Evolutionary conservation across 2,888 invertebrate genomes (phyloP).

Genomic region (Nudaria mundana): DNA sequence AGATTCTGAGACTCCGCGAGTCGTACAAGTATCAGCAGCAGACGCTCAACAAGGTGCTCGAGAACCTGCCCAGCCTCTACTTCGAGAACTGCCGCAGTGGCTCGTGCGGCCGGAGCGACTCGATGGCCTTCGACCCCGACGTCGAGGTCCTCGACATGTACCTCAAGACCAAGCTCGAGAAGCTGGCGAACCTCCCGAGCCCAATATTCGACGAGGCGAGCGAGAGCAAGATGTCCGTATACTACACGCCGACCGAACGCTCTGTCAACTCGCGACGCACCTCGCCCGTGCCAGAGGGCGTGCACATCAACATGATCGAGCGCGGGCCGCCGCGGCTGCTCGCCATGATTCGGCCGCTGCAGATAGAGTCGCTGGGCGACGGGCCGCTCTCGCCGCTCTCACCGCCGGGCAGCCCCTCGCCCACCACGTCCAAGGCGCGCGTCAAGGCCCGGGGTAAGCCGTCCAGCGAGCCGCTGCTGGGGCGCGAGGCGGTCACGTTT

Average conservation of each 20-base stretch:
- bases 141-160: conserved; percentile 84
- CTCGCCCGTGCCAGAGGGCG: conserved; percentile 78
- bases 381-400: conserved; percentile 9
- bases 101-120: conserved; percentile 88
- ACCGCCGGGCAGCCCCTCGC: conserved; percentile 30
- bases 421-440: conserved; percentile 25
- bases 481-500: conserved; percentile 40
- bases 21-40: conserved; percentile 98
- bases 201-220: conserved; percentile 83
- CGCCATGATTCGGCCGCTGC: conserved; percentile 60
- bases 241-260: conserved; percentile 90
- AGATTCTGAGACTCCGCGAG: conserved; percentile 92
- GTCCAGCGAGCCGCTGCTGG: conserved; percentile 70
- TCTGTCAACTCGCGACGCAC: conserved; percentile 76
- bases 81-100: conserved; percentile 96
- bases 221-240: conserved; percentile 87
- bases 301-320: conserved; percentile 86
- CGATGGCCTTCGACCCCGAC: conserved; percentile 86
- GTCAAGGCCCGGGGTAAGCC: conserved; percentile 48
- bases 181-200: conserved; percentile 77
- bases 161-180: conserved; percentile 84
- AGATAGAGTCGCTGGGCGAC: conserved; percentile 37
- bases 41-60: conserved; percentile 95
- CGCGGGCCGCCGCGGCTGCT: conserved; percentile 60
- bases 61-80: conserved; percentile 94